A percentile compares a stretch with the other conserved stretches of the same genome.
These are phyloP conservation scores for Adelognathus sp. DNA, from an alignment of 2,888 invertebrate genomes.

Conservation along the genomic window DNA sequence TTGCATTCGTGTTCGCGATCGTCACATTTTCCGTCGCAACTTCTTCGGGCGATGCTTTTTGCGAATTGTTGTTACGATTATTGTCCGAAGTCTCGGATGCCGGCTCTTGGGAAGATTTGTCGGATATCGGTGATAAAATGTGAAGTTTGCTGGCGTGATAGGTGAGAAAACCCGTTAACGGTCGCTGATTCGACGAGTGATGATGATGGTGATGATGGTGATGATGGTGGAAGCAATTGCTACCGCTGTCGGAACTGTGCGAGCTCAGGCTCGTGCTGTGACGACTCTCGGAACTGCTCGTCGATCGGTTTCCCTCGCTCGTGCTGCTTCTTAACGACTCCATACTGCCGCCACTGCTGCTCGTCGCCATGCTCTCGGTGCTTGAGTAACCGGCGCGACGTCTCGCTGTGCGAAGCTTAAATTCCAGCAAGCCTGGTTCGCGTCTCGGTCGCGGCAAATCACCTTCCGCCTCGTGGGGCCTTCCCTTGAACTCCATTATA, in stretches of 20 bases:
- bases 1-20: conserved; percentile 60
- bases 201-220: conserved; percentile 83
- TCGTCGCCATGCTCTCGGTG: conserved; percentile 93
- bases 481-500: conserved; percentile 89
- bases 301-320: conserved; percentile 93
- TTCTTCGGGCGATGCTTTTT: conserved; percentile 89
- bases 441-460: conserved; percentile 70
- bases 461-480: conserved; percentile 81
- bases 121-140: conserved; percentile 94
- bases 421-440: conserved; percentile 83
- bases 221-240: conserved; percentile 84
- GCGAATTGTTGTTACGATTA: conserved; percentile 90
- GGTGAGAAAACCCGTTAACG: conserved; percentile 86
- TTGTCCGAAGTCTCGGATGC: conserved; percentile 92
- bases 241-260: conserved; percentile 91
- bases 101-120: conserved; percentile 94
- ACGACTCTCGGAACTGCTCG: conserved; percentile 92
- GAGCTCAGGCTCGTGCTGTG: conserved; percentile 93
- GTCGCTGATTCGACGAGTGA: conserved; percentile 79
- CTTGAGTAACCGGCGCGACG: conserved; percentile 87
- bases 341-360: conserved; percentile 94
- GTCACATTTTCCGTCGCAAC: conserved; percentile 79
- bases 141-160: conserved; percentile 90
- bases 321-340: conserved; percentile 93
- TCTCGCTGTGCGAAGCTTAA: conserved; percentile 85